Percentiles rank a stretch among this genome's conserved stretches.
phyloP scores from a whole-genome alignment of 1,140 invertebrate genomes.

The Aphidius gifuensis region DNA sequence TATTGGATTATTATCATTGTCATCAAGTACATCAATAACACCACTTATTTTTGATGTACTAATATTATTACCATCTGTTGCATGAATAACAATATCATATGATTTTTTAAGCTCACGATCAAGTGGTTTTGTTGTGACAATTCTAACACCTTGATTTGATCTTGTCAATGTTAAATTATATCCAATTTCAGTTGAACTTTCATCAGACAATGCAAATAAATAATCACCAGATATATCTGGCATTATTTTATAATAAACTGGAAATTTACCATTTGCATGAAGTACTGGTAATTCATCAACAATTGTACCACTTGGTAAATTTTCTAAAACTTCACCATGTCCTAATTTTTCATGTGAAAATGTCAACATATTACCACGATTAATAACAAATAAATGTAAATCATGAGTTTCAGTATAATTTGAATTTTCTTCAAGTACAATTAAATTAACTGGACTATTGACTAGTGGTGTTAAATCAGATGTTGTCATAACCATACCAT shows the following conservation, averaged over 20 bases:
- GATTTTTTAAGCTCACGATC: conserved; percentile 69
- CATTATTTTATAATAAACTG: conserved; percentile 74
- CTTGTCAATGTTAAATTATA: conserved; percentile 61
- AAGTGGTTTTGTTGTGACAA: conserved; percentile 69
- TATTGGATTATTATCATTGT: conserved; percentile 86
- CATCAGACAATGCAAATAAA: conserved; percentile 68
- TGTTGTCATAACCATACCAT: conserved; percentile 87
- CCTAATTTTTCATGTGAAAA: conserved; percentile 69
- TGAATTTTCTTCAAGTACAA: conserved; percentile 75
- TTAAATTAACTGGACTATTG: conserved; percentile 73
- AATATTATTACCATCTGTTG: conserved; percentile 68
- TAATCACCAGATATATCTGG: conserved; percentile 66
- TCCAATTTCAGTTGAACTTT: conserved; percentile 53
- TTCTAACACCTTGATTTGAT: conserved; percentile 61
- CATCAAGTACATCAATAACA: conserved; percentile 72
- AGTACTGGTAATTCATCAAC: conserved; percentile 68
- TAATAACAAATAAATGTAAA: conserved; percentile 77
- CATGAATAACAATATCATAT: conserved; percentile 73
- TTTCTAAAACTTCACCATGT: conserved; percentile 69
- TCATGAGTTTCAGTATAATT: conserved; percentile 77
- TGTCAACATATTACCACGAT: conserved; percentile 73
- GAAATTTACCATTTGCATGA: conserved; percentile 57
- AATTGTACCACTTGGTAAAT: conserved; percentile 65
- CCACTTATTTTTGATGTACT: conserved; percentile 73
- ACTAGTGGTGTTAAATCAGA: conserved; percentile 76